Evolutionary conservation across 2,113 vertebrate species (phyloP), one percentile per base, ranked within the genome.

Genomic region (Cynopterus brachyotis): DNA sequence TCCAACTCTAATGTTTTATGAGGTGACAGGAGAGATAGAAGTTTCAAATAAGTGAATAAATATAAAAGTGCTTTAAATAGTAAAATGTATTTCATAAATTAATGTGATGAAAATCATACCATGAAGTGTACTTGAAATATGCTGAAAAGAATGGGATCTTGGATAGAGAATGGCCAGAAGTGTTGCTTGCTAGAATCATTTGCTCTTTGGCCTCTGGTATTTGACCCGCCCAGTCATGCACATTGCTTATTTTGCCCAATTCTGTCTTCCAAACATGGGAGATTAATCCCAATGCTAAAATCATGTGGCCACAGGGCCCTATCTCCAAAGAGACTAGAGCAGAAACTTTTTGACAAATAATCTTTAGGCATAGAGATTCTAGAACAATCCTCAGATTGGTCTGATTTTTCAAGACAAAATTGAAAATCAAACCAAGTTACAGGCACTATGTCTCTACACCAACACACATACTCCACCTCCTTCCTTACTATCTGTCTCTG

Each of bases 401-500:
- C 80, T 88, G 24, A 26, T 95, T 88, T 81, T 89, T 50, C 20
- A 91, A 66, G 35, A 64, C 15, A 91, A 91, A 95, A 92, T 59
- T 57, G 26, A 30, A 94, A 93, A 62, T 73, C 28, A 76, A 42
- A 32, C 7, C 16, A 11, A 47, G 4, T 73, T 50, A n/a, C 3
- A 67, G 57, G 32, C 28, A 50, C 37, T 20, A 0, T 64, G 17
- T 78, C 53, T 70, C 47, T 47, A 16, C 2, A 47, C n/a, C 70
- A 55, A 30, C 45, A 55, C 32, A 15, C 20, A 20, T 28, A 35
- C 20, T 32, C 35, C 55, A 7, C 12, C 8, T 70, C 53, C 2
- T 69, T 92, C 79, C 45, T 40, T 79, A 60, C 89, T 97, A 93
- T 91, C 73, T 97, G 57, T 92, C 92, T 97, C 95, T 81, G 13